Percentiles rank a stretch among this genome's conserved stretches.
phyloP scores from a whole-genome alignment of 2,113 vertebrate genomes.

The Myotis yumanensis region DNA sequence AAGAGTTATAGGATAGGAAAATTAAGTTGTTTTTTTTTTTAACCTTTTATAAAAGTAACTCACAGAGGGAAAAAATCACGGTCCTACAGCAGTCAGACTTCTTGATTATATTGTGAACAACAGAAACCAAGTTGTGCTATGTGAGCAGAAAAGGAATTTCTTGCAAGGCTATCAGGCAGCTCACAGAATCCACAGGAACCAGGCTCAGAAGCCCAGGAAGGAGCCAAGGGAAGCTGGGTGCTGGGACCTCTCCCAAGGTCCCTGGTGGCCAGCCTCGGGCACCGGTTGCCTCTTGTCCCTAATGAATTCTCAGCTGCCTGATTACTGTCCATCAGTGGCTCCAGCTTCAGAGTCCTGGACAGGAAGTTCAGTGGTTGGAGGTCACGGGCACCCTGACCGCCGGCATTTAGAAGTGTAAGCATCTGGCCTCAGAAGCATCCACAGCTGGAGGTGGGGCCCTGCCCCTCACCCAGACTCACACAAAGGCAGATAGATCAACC shows the following conservation, averaged over 20 bases:
- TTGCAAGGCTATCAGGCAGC: neutral
- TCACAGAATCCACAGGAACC: neutral
- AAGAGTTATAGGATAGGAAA: too few species aligned
- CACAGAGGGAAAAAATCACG: neutral
- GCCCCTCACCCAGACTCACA: neutral
- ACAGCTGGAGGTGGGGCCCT: neutral
- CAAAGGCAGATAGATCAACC: neutral
- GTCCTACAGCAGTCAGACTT: neutral
- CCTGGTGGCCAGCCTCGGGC: neutral
- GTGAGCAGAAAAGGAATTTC: constrained; percentile 18
- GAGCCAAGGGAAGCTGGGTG: neutral
- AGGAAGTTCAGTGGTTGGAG: neutral
- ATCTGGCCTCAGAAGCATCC: neutral
- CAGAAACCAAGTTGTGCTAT: neutral
- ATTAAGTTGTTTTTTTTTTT: neutral
- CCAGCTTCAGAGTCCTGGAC: neutral
- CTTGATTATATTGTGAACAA: neutral
- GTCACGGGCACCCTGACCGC: neutral
- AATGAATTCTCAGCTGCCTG: neutral
- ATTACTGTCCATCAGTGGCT: neutral
- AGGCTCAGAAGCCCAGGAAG: neutral
- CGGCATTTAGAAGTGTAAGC: neutral
- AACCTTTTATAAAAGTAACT: neutral
- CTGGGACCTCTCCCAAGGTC: constrained; percentile 17
- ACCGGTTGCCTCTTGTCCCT: neutral